phyloP scores from a whole-genome alignment of 2,797 vertebrate species.

The Pterois miles region DNA sequence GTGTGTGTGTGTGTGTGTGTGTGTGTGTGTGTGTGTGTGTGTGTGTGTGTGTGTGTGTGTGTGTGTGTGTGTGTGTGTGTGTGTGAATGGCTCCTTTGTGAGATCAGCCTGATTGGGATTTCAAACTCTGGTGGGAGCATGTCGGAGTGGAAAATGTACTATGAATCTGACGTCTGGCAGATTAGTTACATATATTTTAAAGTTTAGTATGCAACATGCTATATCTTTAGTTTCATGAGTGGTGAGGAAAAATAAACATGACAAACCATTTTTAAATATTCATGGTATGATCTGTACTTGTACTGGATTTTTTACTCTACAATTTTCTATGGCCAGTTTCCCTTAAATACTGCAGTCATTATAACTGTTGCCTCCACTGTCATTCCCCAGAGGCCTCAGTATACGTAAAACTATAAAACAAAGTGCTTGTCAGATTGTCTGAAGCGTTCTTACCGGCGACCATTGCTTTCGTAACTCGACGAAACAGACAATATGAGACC shows the following conservation, averaged over 20 bases:
- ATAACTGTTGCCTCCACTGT: background rate
- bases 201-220: background rate
- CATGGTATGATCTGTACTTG: slow-evolving; percentile 1
- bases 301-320: background rate
- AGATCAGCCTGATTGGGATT: slow-evolving; percentile 43
- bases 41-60: background rate
- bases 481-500: background rate
- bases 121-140: slow-evolving; percentile 39
- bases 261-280: slow-evolving; percentile 20
- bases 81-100: slow-evolving; percentile 73
- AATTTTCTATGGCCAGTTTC: slow-evolving; percentile 1
- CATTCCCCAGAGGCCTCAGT: background rate
- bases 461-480: background rate
- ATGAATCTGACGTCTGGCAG: slow-evolving; percentile 39
- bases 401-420: background rate
- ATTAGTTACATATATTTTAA: slow-evolving; percentile 47
- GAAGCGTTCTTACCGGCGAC: background rate
- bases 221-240: background rate
- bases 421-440: background rate
- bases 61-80: background rate
- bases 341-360: background rate
- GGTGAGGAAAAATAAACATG: slow-evolving; percentile 6
- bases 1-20: slow-evolving; percentile 1
- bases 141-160: slow-evolving; percentile 52
- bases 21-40: background rate